These are phyloP conservation scores for Cotesia chilonis DNA, from an alignment of 1,140 invertebrate species.

Conservation along the genomic window DNA sequence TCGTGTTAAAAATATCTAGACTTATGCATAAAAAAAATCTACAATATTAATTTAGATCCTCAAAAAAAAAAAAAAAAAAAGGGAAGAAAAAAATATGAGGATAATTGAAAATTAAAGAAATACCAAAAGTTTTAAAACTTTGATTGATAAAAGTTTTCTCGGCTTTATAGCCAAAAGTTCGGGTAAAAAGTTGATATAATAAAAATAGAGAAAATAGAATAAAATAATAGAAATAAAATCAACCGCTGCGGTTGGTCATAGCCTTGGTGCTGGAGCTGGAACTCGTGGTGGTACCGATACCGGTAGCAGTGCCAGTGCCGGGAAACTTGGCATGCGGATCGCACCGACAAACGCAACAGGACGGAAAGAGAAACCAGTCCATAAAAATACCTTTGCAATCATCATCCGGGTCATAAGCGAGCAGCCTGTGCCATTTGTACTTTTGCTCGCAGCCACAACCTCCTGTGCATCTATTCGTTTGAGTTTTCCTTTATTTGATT, in stretches of 20 bases:
- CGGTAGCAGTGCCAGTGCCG: not conserved
- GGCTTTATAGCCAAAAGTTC: not conserved
- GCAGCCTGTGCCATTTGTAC: constrained; percentile 86
- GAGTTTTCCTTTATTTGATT: constrained; percentile 73
- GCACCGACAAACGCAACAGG: constrained; percentile 91
- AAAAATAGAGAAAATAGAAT: not conserved
- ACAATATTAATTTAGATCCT: not conserved
- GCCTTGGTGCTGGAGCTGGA: no score
- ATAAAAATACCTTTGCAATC: constrained; percentile 94
- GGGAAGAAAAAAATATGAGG: no score
- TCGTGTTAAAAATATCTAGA: not conserved
- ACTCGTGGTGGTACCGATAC: no score
- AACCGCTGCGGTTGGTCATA: not conserved
- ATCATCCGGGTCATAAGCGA: constrained; percentile 92
- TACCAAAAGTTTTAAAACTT: no score
- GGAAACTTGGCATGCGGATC: constrained; percentile 60
- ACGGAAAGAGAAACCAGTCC: constrained; percentile 95
- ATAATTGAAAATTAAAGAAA: no score
- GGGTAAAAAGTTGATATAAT: not conserved
- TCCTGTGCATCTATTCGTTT: constrained; percentile 79
- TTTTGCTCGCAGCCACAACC: constrained; percentile 92
- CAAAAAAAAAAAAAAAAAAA: no score
- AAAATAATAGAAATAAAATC: not conserved
- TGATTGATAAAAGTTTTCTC: not conserved
- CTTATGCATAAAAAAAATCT: not conserved